These are phyloP conservation scores for silkworm (Bombyx mori) DNA, from an alignment of 1,140 invertebrate genomes.

Conservation along the genomic window DNA sequence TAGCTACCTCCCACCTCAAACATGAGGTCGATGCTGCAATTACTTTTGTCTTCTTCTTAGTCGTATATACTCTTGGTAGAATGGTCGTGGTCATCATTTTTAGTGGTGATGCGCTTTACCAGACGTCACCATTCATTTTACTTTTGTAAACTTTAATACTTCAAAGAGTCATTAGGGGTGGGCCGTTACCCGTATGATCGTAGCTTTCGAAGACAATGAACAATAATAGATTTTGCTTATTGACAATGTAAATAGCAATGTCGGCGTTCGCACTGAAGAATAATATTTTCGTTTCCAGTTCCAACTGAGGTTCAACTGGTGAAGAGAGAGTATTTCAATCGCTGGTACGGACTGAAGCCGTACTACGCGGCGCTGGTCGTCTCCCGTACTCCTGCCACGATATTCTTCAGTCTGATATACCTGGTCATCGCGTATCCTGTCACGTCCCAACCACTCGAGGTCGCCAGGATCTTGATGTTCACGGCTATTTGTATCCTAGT, in stretches of 20 bases:
- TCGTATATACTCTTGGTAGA: too few species aligned
- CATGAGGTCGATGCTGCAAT: too few species aligned
- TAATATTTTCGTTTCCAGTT: constrained; percentile 75
- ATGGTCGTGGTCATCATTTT: too few species aligned
- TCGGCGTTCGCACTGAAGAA: not conserved
- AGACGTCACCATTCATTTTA: too few species aligned
- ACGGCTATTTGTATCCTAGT: constrained; percentile 77
- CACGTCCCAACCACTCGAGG: constrained; percentile 89
- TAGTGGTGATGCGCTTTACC: too few species aligned
- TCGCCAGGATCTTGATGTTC: constrained; percentile 80
- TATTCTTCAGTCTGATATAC: constrained; percentile 84
- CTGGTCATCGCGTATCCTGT: constrained; percentile 87
- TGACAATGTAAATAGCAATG: not conserved
- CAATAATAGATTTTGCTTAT: not conserved
- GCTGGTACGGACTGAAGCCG: constrained; percentile 92
- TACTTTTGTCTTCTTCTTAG: too few species aligned
- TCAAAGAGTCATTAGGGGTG: too few species aligned
- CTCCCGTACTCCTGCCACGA: constrained; percentile 79
- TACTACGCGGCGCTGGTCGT: constrained; percentile 91
- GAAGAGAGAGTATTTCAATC: constrained; percentile 93
- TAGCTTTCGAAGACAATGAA: not conserved
- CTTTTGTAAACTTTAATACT: too few species aligned
- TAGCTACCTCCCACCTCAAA: too few species aligned
- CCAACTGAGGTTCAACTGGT: constrained; percentile 89
- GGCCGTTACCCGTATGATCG: too few species aligned